Evolutionary conservation across 2,888 invertebrate species (phyloP).

Genomic region (Blera fallax): DNA sequence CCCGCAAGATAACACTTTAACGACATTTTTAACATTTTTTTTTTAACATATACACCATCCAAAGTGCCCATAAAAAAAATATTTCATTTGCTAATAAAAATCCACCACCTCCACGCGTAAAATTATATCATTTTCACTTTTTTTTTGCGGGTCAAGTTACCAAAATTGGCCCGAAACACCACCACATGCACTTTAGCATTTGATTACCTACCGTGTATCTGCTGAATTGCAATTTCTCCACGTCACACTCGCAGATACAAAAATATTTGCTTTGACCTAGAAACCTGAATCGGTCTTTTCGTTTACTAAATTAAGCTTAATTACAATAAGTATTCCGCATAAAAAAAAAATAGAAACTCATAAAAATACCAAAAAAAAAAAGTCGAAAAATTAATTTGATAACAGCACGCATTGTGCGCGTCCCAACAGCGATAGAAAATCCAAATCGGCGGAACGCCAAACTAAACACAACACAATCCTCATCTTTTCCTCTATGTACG

Average conservation of each 20-base stretch:
- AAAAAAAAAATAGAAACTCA: slow-evolving; percentile 13
- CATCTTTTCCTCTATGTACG: neutral
- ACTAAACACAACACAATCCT: neutral
- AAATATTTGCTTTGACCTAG: slow-evolving; percentile 51
- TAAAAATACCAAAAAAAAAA: neutral
- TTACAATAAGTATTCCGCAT: slow-evolving; percentile 37
- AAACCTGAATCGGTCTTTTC: slow-evolving; percentile 52
- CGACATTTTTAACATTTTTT: neutral
- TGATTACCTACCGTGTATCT: neutral
- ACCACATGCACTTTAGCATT: neutral
- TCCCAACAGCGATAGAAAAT: neutral
- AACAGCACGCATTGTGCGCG: slow-evolving; percentile 40
- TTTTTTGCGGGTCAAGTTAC: neutral
- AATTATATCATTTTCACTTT: neutral
- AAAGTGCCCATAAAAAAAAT: neutral
- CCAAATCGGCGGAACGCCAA: slow-evolving; percentile 13
- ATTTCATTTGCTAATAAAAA: neutral
- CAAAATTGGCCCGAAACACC: slow-evolving; percentile 1
- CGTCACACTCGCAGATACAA: neutral
- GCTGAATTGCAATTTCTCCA: neutral
- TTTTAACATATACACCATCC: neutral
- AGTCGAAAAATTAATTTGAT: slow-evolving; percentile 26
- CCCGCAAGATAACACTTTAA: neutral
- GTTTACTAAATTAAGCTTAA: slow-evolving; percentile 49
- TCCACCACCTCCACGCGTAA: neutral